Evolutionary conservation across 2,888 invertebrate species (phyloP), one percentile per base, ranked within the genome.

Genomic region (Dione vanillae): DNA sequence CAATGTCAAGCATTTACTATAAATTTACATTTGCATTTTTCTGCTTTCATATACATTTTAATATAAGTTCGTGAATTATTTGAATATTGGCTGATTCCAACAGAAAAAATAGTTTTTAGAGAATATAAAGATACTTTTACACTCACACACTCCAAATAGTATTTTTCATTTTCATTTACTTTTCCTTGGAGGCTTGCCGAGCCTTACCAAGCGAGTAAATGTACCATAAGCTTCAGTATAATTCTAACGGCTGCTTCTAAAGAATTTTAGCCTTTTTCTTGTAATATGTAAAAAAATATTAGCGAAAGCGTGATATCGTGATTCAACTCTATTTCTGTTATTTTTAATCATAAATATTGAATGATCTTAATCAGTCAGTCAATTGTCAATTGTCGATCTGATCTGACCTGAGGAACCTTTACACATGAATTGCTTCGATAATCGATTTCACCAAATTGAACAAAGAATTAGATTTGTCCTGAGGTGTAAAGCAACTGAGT

Each of bases 401-500:
- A 52, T 68, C 59, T 69, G 43, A 43, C 52, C 64, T 59, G 61
- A 49, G 54, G 65, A 66, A 59, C 27, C 19, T 73, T 71, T 69
- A 74, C 69, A 70, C 72, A 67, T 68, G 74, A 74, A 67, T 70
- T 66, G 58, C 37, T 52, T 20, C 65, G 65, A 70, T 72, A 70
- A 74, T 66, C 67, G 72, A 72, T 69, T 74, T 70, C 58, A 70
- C 64, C 61, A 67, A 72, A 70, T 70, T 65, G 72, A 72, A 72
- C 70, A 74, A 72, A 72, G 67, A 72, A 68, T 67, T 69, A 58
- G 69, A 67, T 70, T 68, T 72, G 68, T 67, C 69, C 56, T 52
- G 64, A 70, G 68, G 68, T 74, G 70, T 72, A 68, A 74, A 70
- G 70, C 66, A 72, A 68, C 67, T 56, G 65, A 73, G 68, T 77